Conservation (phyloP, 2,113 vertebrate genomes). For the Jaculus jaculus region DNA sequence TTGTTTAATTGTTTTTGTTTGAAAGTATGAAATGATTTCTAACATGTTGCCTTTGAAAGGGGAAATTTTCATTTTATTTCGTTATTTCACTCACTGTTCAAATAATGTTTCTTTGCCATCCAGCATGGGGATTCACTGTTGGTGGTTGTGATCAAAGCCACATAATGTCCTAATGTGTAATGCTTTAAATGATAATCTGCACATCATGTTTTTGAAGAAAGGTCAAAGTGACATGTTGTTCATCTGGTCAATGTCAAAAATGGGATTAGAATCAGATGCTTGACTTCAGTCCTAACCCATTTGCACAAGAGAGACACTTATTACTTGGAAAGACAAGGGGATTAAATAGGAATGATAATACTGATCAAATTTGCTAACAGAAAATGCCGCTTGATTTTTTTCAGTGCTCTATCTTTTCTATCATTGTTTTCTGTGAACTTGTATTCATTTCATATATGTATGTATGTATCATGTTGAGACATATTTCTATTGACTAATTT, state of each 20-base stretch:
- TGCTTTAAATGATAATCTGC: conserved; percentile 17
- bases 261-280: neutral
- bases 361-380: neutral
- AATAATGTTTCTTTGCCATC: conserved; percentile 24
- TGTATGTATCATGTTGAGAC: too few species aligned
- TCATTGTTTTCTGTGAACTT: neutral
- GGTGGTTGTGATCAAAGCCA: conserved; percentile 18
- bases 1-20: conserved; percentile 48
- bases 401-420: neutral
- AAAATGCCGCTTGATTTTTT: conserved; percentile 16
- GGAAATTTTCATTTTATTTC: conserved; percentile 45
- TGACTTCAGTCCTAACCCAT: neutral
- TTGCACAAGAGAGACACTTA: conserved; percentile 22
- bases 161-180: neutral
- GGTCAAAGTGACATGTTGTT: conserved; percentile 20
- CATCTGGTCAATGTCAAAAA: neutral
- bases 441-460: neutral
- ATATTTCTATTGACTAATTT: conserved; percentile 1
- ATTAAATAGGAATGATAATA: neutral
- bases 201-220: conserved; percentile 33
- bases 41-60: conserved; percentile 51
- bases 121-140: neutral
- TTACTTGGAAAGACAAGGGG: neutral
- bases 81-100: conserved; percentile 36
- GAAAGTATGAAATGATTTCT: conserved; percentile 37